Evolutionary conservation across 2,113 vertebrate species (phyloP).

Genomic region (Hymenochirus boettgeri): DNA sequence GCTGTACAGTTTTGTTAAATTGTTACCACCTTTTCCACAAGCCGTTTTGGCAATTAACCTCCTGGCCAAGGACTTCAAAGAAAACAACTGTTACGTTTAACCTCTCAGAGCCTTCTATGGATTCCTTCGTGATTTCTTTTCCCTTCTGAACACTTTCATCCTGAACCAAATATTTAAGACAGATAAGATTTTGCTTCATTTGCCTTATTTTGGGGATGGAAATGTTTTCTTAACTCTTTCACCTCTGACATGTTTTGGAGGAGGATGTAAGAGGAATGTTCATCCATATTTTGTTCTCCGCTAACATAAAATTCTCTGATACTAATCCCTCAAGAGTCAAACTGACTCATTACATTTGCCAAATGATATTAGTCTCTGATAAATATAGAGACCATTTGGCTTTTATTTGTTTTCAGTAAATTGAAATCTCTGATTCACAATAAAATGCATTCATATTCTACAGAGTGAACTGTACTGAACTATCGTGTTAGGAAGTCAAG

Average conservation of each 20-base stretch:
- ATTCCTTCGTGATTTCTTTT: constrained; percentile 69
- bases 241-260: constrained; percentile 35
- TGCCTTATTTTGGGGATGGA: not conserved
- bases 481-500: too few relatives aligned
- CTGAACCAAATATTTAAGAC: constrained; percentile 54
- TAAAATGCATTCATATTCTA: too few relatives aligned
- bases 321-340: too few relatives aligned
- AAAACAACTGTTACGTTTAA: constrained; percentile 81
- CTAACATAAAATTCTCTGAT: too few relatives aligned
- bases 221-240: constrained; percentile 58
- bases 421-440: too few relatives aligned
- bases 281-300: constrained; percentile 21
- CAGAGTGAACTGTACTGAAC: too few relatives aligned
- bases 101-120: constrained; percentile 73
- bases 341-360: too few relatives aligned
- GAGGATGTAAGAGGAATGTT: constrained; percentile 35
- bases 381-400: too few relatives aligned
- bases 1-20: constrained; percentile 87
- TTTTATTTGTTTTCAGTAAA: too few relatives aligned
- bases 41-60: constrained; percentile 91
- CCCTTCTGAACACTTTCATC: constrained; percentile 80
- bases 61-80: constrained; percentile 87
- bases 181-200: constrained; percentile 63
- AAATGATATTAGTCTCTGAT: too few relatives aligned
- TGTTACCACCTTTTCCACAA: constrained; percentile 98